Evolutionary conservation across 1,140 invertebrate species (phyloP).

Genomic region (Bicyclus anynana): DNA sequence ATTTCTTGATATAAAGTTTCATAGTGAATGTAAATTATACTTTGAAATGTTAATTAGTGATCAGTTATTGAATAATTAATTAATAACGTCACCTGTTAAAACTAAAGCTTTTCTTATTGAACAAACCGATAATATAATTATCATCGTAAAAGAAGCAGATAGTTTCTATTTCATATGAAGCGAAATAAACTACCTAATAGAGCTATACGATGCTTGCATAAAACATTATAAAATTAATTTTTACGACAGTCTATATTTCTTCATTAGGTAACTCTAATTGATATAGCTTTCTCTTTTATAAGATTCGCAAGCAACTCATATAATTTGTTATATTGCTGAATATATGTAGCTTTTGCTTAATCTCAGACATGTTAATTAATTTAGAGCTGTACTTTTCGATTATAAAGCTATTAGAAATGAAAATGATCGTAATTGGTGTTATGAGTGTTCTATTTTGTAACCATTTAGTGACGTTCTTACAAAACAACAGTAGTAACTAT

Average conservation of each 20-base stretch:
- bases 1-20: neutral
- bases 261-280: neutral
- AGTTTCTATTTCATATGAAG: neutral
- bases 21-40: neutral
- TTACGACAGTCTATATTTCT: neutral
- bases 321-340: neutral
- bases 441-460: too few species aligned
- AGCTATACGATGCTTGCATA: neutral
- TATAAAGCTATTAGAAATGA: neutral
- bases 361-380: neutral
- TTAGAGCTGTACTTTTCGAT: neutral
- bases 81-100: too few species aligned
- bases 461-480: too few species aligned
- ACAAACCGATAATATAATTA: too few species aligned
- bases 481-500: too few species aligned
- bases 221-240: slow-evolving; percentile 5
- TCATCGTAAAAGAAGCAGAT: too few species aligned
- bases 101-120: too few species aligned
- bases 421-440: neutral
- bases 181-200: neutral
- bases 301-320: neutral
- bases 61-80: neutral
- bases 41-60: too few species aligned
- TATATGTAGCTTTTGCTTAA: neutral
- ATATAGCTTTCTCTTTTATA: slow-evolving; percentile 2